These are phyloP conservation scores for Patella pellucida DNA, from an alignment of 2,888 invertebrate species.

Conservation along the genomic window DNA sequence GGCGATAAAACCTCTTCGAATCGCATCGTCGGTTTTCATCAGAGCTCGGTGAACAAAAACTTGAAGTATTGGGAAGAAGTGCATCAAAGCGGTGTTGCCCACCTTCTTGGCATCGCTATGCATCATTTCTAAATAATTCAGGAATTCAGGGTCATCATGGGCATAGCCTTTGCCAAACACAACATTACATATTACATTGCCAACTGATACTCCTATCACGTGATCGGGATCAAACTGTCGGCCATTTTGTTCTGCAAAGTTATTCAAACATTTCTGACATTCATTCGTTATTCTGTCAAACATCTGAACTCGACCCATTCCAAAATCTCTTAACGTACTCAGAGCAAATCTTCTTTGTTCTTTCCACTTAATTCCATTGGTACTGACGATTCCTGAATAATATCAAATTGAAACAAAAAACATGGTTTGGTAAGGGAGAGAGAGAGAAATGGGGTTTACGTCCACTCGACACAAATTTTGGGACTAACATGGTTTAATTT, in stretches of 20 bases:
- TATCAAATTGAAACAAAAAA: background rate
- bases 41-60: background rate
- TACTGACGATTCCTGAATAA: slow-evolving; percentile 15
- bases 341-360: slow-evolving; percentile 23
- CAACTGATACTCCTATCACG: background rate
- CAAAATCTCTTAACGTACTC: slow-evolving; percentile 18
- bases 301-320: slow-evolving; percentile 19
- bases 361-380: slow-evolving; percentile 15
- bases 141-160: slow-evolving; percentile 18
- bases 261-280: background rate
- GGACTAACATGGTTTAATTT: no score
- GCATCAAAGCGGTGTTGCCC: background rate
- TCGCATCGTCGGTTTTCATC: background rate
- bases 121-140: background rate
- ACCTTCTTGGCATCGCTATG: background rate
- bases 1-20: background rate
- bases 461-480: no score
- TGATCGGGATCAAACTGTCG: background rate
- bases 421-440: no score
- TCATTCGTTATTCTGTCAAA: slow-evolving; percentile 16
- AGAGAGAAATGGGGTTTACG: no score
- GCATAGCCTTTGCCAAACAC: slow-evolving; percentile 19
- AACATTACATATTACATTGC: slow-evolving; percentile 20
- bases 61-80: slow-evolving; percentile 4
- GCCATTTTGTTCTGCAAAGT: background rate